Conservation (phyloP, 2,113 vertebrate genomes). For the Nyctibius bracteatus region DNA sequence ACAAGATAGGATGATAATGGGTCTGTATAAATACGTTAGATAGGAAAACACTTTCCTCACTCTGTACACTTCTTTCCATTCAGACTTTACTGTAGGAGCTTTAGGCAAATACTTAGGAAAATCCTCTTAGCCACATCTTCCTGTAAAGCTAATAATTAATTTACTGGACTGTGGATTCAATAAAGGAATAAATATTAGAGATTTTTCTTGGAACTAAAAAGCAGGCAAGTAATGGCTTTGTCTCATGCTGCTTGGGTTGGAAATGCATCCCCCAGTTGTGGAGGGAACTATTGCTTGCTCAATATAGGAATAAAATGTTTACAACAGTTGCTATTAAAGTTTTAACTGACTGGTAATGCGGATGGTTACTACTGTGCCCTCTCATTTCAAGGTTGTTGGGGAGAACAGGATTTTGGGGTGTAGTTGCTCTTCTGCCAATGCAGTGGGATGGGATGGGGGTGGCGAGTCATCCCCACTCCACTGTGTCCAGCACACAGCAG, state of each 20-base stretch:
- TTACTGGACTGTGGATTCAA: constrained; percentile 3
- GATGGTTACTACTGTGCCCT: background rate
- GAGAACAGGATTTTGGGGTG: background rate
- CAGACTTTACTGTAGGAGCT: background rate
- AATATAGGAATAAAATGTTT: background rate
- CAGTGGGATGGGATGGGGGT: background rate
- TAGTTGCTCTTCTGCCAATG: background rate
- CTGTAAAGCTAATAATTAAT: background rate
- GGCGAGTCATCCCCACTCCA: rapidly evolving
- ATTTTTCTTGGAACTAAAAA: background rate
- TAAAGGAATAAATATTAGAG: background rate
- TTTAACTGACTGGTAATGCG: background rate
- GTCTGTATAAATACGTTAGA: background rate
- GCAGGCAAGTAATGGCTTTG: background rate
- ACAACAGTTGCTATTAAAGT: background rate
- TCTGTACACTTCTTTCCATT: background rate
- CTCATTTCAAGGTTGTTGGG: background rate
- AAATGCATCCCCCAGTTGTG: background rate
- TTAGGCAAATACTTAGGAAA: constrained; percentile 5
- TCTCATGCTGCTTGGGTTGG: background rate
- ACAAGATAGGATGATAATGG: background rate
- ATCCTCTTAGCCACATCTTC: constrained; percentile 13
- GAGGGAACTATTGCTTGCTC: background rate
- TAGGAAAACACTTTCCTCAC: background rate
- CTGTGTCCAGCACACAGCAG: background rate